Percentiles rank a stretch among this genome's conserved stretches.
phyloP scores from a whole-genome alignment of 1,140 invertebrate species.

The Ericerus pela region DNA sequence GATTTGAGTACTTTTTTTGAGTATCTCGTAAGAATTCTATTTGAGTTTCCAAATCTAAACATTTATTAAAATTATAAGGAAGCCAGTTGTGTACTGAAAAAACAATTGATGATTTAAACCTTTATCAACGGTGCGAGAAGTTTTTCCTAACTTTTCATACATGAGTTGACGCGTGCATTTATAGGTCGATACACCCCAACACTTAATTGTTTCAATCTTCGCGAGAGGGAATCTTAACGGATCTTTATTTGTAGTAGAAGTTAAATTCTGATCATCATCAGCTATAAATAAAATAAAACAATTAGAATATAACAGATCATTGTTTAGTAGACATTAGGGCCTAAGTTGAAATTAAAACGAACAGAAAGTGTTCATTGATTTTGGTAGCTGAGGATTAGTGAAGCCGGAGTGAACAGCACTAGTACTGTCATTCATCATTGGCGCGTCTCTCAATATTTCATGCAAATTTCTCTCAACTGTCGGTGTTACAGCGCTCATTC shows the following conservation, averaged over 20 bases:
- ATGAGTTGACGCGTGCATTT: conserved; percentile 92
- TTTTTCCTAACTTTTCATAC: conserved; percentile 87
- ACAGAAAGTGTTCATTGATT: conserved; percentile 34
- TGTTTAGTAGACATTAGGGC: no score
- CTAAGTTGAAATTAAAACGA: no score
- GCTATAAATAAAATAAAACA: no score
- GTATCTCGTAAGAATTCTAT: conserved; percentile 84
- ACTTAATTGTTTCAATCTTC: conserved; percentile 78
- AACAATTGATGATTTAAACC: conserved; percentile 34
- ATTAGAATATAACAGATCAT: no score
- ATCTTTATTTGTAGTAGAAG: conserved; percentile 27
- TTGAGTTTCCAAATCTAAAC: conserved; percentile 73
- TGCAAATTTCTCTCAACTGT: conserved; percentile 58
- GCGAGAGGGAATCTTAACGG: conserved; percentile 45
- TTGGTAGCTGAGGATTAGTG: conserved; percentile 31
- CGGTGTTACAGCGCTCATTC: conserved; percentile 16
- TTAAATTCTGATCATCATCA: background rate
- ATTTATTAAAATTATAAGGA: background rate
- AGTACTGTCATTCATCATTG: conserved; percentile 58
- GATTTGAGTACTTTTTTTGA: conserved; percentile 82
- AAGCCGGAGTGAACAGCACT: conserved; percentile 57
- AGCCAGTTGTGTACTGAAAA: background rate
- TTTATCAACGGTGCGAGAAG: conserved; percentile 75
- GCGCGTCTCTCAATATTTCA: conserved; percentile 73
- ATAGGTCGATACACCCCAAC: conserved; percentile 93